phyloP scores from a whole-genome alignment of 2,797 vertebrate genomes.

The Caiman crocodilus region DNA sequence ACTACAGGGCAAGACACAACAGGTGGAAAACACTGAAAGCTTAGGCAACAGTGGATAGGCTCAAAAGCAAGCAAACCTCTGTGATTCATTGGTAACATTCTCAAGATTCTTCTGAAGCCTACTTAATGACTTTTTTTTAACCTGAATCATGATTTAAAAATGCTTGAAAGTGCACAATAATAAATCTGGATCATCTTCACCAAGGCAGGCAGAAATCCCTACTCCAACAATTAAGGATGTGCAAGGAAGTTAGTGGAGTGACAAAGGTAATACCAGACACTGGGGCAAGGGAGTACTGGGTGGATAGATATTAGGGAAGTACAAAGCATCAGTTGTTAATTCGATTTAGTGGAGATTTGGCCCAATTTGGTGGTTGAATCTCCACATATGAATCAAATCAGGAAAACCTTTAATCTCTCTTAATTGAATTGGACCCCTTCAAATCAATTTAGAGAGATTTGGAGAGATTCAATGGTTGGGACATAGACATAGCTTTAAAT shows the following conservation, averaged over 20 bases:
- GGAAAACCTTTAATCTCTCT: no score
- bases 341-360: no score
- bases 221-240: rapidly evolving
- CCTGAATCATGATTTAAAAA: rapidly evolving
- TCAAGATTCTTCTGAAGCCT: background rate
- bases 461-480: no score
- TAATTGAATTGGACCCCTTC: no score
- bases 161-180: background rate
- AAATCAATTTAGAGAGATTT: no score
- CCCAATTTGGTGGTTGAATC: no score
- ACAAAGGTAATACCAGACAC: background rate
- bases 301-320: background rate
- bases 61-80: background rate
- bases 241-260: background rate
- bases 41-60: background rate
- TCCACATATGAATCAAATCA: no score
- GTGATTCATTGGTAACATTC: background rate
- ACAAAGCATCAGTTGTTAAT: no score
- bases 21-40: background rate
- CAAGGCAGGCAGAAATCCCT: background rate
- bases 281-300: background rate
- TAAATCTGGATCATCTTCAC: rapidly evolving
- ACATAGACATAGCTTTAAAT: no score
- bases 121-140: background rate
- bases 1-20: background rate